phyloP scores from a whole-genome alignment of 2,888 invertebrate species.

The Omphaloscelis lunosa region DNA sequence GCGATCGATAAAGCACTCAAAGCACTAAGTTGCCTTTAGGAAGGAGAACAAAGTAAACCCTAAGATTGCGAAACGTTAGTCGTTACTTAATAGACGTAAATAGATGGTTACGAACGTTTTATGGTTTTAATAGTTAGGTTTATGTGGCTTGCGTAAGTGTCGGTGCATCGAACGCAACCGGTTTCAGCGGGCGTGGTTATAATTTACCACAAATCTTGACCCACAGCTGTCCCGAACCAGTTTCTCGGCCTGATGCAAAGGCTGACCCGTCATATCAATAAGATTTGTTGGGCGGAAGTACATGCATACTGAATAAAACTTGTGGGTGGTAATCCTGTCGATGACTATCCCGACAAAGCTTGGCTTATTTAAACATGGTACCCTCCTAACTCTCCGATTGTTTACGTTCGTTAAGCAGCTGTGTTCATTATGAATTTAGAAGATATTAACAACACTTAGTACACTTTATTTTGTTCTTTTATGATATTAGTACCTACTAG shows the following conservation, averaged over 20 bases:
- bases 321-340: slow-evolving; percentile 71
- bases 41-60: slow-evolving; percentile 60
- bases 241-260: slow-evolving; percentile 74
- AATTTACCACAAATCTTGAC: slow-evolving; percentile 88
- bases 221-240: slow-evolving; percentile 84
- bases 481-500: slow-evolving; percentile 1
- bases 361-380: slow-evolving; percentile 47
- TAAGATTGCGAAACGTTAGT: slow-evolving; percentile 56
- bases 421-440: slow-evolving; percentile 22
- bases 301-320: slow-evolving; percentile 58
- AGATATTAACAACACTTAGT: background rate
- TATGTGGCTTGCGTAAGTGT: slow-evolving; percentile 75
- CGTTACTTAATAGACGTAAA: slow-evolving; percentile 59
- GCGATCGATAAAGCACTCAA: slow-evolving; percentile 85
- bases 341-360: slow-evolving; percentile 54
- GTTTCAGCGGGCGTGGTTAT: slow-evolving; percentile 78
- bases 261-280: slow-evolving; percentile 75
- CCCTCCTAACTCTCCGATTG: slow-evolving; percentile 30
- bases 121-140: slow-evolving; percentile 70
- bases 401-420: slow-evolving; percentile 37
- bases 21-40: slow-evolving; percentile 65
- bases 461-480: slow-evolving; percentile 40
- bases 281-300: slow-evolving; percentile 78
- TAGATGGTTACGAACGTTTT: slow-evolving; percentile 62
- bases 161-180: slow-evolving; percentile 84